Base-by-base conservation (phyloP, 2,113 vertebrate species). In the Petrocephalus microphthalmus region DNA sequence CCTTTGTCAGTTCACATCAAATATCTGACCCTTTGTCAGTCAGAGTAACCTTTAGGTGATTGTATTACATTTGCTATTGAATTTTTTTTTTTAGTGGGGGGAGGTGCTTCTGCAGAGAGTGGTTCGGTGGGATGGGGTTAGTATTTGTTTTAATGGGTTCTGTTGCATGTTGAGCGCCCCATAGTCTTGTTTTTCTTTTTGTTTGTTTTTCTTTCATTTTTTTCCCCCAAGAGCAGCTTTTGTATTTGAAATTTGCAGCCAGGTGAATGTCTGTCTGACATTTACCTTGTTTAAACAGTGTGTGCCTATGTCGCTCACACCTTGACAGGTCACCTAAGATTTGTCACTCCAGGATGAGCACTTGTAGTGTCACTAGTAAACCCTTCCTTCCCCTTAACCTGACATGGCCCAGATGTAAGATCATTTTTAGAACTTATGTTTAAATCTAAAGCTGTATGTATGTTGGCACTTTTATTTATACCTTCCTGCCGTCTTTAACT, bases 151-250 rank as follows among this genome's bases (percentile, higher is more conserved):
- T 83, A 81, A n/a, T 47, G 15, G 37, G 22, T 87, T 83, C 78
- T 54, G 25, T 52, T 54, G 45, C 51, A 51, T n/a, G 82, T 84
- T 33, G 17, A 33, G 6, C 6, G 33, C 29, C 33, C 51, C 22
- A n/a, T 86, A 86, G 84, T 49, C 6, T 42, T 57, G 37, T 29
- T 1, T 37, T 33, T 45, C 37, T 54, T 86, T 33, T 85, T 56
- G 6, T 56, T 25, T 25, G 10, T 64, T 8, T 1, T 17, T 53
- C 0, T n/a, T n/a, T n/a, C n/a, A n/a, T 3, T 45, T 45, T 6
- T 22, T 51, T 2, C 33, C 15, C 71, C 91, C 92, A 91, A 93
- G 93, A 93, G 93, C 94, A 94, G 94, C 93, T 92, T 92, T 93
- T 91, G 91, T 47, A 33, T 87, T 89, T 6, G 42, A 64, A 89